These are phyloP conservation scores for Copidosoma floridanum DNA, from an alignment of 1,140 invertebrate genomes.

Conservation along the genomic window DNA sequence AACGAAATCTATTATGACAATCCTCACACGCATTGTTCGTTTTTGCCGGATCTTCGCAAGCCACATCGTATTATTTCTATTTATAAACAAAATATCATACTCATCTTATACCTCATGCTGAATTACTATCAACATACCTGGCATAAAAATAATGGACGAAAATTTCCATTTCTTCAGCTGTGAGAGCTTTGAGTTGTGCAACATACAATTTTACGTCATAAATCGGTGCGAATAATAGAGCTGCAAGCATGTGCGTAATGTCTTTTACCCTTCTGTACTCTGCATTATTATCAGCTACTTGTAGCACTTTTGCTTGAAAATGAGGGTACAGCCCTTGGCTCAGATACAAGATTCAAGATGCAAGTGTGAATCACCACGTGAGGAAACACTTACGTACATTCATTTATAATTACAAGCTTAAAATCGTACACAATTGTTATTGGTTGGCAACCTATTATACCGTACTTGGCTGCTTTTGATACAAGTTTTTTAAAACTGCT, in stretches of 20 bases:
- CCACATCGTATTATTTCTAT: conserved; percentile 1
- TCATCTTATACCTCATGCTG: background rate
- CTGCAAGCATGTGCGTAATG: background rate
- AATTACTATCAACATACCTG: background rate
- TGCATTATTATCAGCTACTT: conserved; percentile 13
- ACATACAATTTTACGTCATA: background rate
- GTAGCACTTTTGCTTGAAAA: conserved; percentile 19
- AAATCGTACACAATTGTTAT: background rate
- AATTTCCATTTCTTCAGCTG: background rate
- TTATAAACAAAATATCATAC: background rate
- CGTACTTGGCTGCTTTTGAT: background rate
- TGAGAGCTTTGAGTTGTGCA: background rate
- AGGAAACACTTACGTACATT: conserved; percentile 9
- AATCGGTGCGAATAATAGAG: background rate
- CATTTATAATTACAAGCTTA: conserved; percentile 14
- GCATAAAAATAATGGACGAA: background rate
- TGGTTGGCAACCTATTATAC: background rate
- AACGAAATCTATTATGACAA: background rate
- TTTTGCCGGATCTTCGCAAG: background rate
- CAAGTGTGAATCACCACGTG: background rate
- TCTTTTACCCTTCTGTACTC: conserved; percentile 17
- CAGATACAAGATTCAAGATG: conserved; percentile 21
- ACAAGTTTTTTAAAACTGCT: background rate
- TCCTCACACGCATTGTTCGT: conserved; percentile 1
- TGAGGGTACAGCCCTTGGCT: conserved; percentile 18